Conservation (phyloP, 2,888 invertebrate species). For the Microctonus brassicae region DNA sequence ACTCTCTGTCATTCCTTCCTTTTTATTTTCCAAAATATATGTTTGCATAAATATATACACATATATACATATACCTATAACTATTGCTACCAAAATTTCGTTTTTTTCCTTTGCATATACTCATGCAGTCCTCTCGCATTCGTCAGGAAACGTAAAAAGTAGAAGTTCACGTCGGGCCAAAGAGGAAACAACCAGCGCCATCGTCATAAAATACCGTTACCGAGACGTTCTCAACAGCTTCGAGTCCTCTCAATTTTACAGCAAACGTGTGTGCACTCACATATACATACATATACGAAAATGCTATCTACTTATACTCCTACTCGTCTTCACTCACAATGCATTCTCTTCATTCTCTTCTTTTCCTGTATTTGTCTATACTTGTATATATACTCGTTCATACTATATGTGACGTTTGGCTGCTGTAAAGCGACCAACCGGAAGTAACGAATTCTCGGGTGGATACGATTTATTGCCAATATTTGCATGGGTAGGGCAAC, state of each 20-base stretch:
- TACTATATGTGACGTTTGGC: constrained; percentile 14
- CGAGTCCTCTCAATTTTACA: constrained; percentile 42
- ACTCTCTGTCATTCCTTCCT: constrained; percentile 19
- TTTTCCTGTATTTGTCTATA: not conserved
- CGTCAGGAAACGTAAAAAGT: constrained; percentile 40
- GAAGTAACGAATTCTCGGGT: constrained; percentile 65
- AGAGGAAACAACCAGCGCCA: constrained; percentile 56
- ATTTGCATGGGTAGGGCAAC: constrained; percentile 61
- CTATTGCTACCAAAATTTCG: not conserved
- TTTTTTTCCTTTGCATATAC: constrained; percentile 17
- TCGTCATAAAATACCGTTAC: constrained; percentile 51
- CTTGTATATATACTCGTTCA: too few relatives aligned
- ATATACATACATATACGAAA: too few relatives aligned
- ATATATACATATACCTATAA: not conserved
- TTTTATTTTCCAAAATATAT: not conserved
- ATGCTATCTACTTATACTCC: constrained; percentile 17
- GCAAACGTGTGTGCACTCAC: constrained; percentile 26
- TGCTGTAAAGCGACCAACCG: constrained; percentile 55
- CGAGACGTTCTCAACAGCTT: constrained; percentile 48
- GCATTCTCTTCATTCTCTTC: constrained; percentile 17
- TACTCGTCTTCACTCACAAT: constrained; percentile 25
- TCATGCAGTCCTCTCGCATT: constrained; percentile 17
- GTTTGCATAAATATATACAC: not conserved
- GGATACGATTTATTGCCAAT: constrained; percentile 61
- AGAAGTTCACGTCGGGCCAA: constrained; percentile 53